Percentiles rank a stretch among this genome's conserved stretches.
Conservation (phyloP, 1,140 invertebrate genomes). For the Bombus consobrinus region DNA sequence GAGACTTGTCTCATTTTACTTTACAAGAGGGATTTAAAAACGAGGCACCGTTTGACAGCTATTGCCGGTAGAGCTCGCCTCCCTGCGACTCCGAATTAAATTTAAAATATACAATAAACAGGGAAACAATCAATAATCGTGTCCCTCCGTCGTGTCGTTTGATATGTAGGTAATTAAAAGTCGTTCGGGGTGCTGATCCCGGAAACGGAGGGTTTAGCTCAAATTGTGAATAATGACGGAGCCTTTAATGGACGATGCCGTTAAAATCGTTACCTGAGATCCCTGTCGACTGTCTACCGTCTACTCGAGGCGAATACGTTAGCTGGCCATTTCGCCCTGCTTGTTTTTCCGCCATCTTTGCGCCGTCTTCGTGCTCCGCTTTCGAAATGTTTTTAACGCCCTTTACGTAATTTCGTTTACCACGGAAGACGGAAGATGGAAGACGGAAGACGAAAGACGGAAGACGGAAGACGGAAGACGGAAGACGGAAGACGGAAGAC, state of each 20-base stretch:
- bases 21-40: conserved; percentile 82
- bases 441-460: too few relatives aligned
- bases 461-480: not conserved
- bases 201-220: conserved; percentile 45
- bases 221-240: conserved; percentile 67
- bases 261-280: conserved; percentile 50
- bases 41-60: conserved; percentile 81
- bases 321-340: not conserved
- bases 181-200: conserved; percentile 50
- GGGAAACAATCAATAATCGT: conserved; percentile 81
- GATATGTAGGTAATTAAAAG: conserved; percentile 83
- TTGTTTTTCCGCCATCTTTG: conserved; percentile 1
- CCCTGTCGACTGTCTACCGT: conserved; percentile 27
- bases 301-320: conserved; percentile 48
- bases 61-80: conserved; percentile 74
- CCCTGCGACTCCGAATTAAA: conserved; percentile 78
- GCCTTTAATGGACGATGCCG: conserved; percentile 44
- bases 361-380: conserved; percentile 24
- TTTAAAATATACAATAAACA: conserved; percentile 83
- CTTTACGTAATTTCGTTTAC: conserved; percentile 8
- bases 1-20: conserved; percentile 80
- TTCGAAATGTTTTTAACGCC: conserved; percentile 31
- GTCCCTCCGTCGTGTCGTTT: conserved; percentile 56
- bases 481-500: too few relatives aligned
- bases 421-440: not conserved